A percentile compares a stretch with the other conserved stretches of the same genome.
These are phyloP conservation scores for Acanthosepion lycidas DNA, from an alignment of 2,888 invertebrate species.

Conservation along the genomic window DNA sequence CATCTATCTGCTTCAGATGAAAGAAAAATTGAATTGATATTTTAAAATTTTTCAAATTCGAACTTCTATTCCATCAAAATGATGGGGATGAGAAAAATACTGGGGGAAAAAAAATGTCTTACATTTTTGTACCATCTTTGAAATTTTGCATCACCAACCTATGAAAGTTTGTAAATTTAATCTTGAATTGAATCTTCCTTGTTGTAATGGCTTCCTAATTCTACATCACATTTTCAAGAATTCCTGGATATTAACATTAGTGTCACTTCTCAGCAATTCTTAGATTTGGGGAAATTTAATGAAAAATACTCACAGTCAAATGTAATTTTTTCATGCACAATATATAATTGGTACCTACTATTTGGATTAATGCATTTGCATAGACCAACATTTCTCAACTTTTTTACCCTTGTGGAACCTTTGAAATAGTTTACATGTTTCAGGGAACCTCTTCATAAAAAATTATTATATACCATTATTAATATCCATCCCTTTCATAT, in stretches of 20 bases:
- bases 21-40: slow-evolving; percentile 45
- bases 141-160: slow-evolving; percentile 6
- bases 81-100: neutral
- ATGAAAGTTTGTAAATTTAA: neutral
- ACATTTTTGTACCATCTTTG: slow-evolving; percentile 33
- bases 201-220: neutral
- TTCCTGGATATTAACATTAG: neutral
- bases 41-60: slow-evolving; percentile 40
- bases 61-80: slow-evolving; percentile 2
- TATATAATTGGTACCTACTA: neutral
- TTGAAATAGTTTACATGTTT: too few relatives aligned
- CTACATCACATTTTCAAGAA: neutral
- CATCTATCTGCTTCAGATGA: slow-evolving; percentile 46
- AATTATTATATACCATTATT: too few relatives aligned
- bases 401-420: too few relatives aligned
- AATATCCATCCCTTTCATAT: too few relatives aligned
- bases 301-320: neutral
- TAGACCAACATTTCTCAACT: neutral
- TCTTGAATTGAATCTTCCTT: neutral
- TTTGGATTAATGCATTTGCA: neutral
- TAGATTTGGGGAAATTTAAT: slow-evolving; percentile 2
- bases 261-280: neutral
- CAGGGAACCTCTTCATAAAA: too few relatives aligned
- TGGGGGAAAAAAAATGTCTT: neutral
- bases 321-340: neutral